Percentiles rank a stretch among this genome's conserved stretches.
phyloP scores from a whole-genome alignment of 2,113 vertebrate genomes.

The Vidua chalybeata region DNA sequence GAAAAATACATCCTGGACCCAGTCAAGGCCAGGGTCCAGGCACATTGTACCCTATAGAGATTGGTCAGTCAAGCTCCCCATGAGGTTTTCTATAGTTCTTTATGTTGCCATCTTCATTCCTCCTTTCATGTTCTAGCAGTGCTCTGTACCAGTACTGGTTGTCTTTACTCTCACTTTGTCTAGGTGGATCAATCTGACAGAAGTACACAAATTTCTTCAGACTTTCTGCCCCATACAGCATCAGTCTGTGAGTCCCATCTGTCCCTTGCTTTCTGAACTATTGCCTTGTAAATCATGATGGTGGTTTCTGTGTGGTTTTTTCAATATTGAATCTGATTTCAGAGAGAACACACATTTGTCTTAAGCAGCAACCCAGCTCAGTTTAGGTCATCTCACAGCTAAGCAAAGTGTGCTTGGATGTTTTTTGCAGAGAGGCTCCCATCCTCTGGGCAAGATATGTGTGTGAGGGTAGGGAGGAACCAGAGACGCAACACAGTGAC shows the following conservation, averaged over 20 bases:
- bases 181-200: not conserved
- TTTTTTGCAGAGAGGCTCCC: not conserved
- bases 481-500: not conserved
- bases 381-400: not conserved
- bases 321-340: not conserved
- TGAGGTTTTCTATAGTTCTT: not conserved
- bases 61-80: not conserved
- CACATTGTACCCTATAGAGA: fast-evolving
- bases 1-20: not conserved
- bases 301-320: not conserved
- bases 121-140: not conserved
- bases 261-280: not conserved
- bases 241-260: not conserved
- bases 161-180: not conserved
- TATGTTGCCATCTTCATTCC: not conserved
- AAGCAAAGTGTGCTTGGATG: not conserved
- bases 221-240: not conserved
- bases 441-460: not conserved
- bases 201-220: not conserved
- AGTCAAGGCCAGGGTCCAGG: not conserved
- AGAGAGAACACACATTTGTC: not conserved
- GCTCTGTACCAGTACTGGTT: not conserved
- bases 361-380: not conserved
- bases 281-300: not conserved
- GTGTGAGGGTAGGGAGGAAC: not conserved